These are phyloP conservation scores for Riptortus pedestris DNA, from an alignment of 1,140 invertebrate genomes.

Conservation along the genomic window DNA sequence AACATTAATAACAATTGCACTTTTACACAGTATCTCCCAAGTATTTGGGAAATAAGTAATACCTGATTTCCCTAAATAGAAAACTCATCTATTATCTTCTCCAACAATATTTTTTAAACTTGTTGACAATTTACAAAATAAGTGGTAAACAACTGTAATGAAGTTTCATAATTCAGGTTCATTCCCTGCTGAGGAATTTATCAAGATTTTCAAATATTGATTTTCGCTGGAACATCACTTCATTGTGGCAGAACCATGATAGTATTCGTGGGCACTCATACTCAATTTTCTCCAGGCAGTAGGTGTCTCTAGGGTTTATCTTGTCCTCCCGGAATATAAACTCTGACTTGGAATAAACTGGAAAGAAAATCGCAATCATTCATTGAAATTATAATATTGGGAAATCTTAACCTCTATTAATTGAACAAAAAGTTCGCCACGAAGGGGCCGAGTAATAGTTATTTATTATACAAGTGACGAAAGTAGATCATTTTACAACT, in stretches of 20 bases:
- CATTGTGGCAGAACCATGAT: slow-evolving; percentile 44
- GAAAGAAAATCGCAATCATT: neutral
- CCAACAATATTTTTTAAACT: no score
- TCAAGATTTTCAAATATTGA: slow-evolving; percentile 46
- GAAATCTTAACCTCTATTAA: neutral
- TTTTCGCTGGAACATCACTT: slow-evolving; percentile 49
- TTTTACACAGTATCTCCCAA: no score
- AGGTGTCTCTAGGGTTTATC: slow-evolving; percentile 39
- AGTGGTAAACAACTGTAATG: no score
- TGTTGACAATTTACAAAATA: no score
- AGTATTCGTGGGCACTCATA: slow-evolving; percentile 53
- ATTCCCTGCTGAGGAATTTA: neutral
- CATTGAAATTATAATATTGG: neutral
- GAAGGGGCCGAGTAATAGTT: neutral
- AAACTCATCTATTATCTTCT: no score
- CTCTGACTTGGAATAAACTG: neutral
- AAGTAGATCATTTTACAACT: neutral
- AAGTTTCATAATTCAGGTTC: no score
- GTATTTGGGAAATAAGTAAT: no score
- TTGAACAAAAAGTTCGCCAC: neutral
- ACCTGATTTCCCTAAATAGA: no score
- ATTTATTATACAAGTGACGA: neutral
- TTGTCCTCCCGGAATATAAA: slow-evolving; percentile 34
- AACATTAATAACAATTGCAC: no score
- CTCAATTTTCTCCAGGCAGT: slow-evolving; percentile 46